phyloP scores from a whole-genome alignment of 2,113 vertebrate genomes.

The Pleuronectes platessa region DNA sequence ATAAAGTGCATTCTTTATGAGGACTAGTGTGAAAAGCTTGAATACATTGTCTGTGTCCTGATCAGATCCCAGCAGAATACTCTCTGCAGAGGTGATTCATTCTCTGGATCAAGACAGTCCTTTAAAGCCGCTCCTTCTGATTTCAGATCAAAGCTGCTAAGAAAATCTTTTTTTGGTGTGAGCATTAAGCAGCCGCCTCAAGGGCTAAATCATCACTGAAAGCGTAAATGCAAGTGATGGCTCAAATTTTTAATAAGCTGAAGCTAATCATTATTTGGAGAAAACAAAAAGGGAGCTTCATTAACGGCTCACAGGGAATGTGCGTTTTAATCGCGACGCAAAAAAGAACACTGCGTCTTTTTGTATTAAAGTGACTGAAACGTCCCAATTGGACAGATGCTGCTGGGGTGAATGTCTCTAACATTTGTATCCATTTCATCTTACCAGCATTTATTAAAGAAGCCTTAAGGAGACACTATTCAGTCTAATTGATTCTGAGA shows the following conservation, averaged over 20 bases:
- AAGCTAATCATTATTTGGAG: constrained; percentile 26
- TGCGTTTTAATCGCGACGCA: not conserved
- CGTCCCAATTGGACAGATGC: too few species aligned
- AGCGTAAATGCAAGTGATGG: not conserved
- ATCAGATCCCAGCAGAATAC: constrained; percentile 31
- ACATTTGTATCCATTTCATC: not conserved
- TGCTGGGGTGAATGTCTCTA: not conserved
- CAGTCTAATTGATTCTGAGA: not conserved
- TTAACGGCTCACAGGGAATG: not conserved
- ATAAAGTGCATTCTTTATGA: not conserved
- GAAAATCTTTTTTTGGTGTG: constrained; percentile 17
- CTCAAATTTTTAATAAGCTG: not conserved
- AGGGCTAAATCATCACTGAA: constrained; percentile 2
- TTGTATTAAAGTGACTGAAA: not conserved
- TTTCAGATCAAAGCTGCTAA: constrained; percentile 26
- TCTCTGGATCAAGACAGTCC: constrained; percentile 15
- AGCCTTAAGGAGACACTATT: not conserved
- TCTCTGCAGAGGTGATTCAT: not conserved
- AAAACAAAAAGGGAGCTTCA: not conserved
- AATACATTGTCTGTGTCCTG: constrained; percentile 28
- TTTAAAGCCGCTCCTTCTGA: constrained; percentile 17
- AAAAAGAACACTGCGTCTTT: not conserved
- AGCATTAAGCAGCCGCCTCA: not conserved
- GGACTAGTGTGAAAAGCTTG: not conserved
- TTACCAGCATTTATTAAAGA: not conserved